A percentile compares a stretch with the other conserved stretches of the same genome.
Evolutionary conservation across 2,888 invertebrate species (phyloP).

Genomic region (Frankliniella intonsa): DNA sequence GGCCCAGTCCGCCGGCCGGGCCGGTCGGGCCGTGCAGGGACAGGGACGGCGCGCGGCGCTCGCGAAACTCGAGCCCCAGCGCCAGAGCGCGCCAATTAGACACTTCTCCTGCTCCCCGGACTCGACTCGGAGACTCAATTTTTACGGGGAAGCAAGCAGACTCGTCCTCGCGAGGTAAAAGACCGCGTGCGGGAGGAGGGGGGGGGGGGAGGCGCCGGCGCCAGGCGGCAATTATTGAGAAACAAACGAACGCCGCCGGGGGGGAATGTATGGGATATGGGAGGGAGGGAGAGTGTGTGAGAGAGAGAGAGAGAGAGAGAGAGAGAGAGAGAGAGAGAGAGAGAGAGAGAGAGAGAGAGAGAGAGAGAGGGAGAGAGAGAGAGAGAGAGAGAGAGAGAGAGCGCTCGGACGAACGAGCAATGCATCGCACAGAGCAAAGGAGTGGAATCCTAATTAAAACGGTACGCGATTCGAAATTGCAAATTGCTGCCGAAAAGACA

Average conservation of each 20-base stretch:
- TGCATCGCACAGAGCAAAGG: neutral
- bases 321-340: neutral
- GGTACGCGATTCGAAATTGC: constrained; percentile 6
- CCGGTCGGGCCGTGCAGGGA: neutral
- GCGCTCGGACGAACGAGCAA: neutral
- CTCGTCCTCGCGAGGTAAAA: neutral
- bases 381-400: neutral
- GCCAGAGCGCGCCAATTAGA: too few relatives aligned
- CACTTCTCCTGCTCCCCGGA: too few relatives aligned
- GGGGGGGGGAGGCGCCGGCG: neutral
- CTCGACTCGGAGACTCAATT: too few relatives aligned
- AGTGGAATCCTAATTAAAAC: constrained; percentile 22
- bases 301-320: neutral
- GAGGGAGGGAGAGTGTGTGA: neutral
- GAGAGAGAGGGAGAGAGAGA: neutral
- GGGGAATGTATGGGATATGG: too few relatives aligned
- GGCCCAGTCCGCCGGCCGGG: neutral
- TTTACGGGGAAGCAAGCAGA: too few relatives aligned
- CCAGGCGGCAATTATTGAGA: neutral
- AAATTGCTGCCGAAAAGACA: neutral
- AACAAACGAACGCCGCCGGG: too few relatives aligned
- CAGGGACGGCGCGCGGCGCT: too few relatives aligned
- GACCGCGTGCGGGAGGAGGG: neutral
- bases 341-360: neutral
- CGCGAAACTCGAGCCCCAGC: too few relatives aligned